phyloP scores from a whole-genome alignment of 2,888 invertebrate genomes.

The Eupithecia subumbrata region DNA sequence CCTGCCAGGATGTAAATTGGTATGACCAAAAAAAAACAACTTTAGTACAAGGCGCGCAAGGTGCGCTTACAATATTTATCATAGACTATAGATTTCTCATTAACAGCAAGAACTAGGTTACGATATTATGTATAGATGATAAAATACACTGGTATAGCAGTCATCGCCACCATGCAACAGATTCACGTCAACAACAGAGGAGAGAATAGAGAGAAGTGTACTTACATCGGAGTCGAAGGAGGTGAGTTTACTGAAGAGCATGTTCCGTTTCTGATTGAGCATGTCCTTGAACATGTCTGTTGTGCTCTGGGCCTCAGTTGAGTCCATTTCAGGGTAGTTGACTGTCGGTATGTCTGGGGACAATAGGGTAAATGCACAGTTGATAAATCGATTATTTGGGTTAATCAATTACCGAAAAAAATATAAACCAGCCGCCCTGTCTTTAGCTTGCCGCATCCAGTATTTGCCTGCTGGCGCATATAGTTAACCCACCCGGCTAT shows the following conservation, averaged over 20 bases:
- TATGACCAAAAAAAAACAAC: background rate
- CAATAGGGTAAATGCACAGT: too few species aligned
- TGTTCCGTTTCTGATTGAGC: slow-evolving; percentile 95
- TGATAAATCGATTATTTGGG: too few species aligned
- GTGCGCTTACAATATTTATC: background rate
- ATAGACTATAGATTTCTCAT: background rate
- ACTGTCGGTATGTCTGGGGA: slow-evolving; percentile 80
- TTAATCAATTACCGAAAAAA: too few species aligned
- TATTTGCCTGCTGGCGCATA: too few species aligned
- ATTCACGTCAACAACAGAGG: slow-evolving; percentile 52
- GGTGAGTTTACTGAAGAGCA: slow-evolving; percentile 92
- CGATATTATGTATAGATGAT: background rate
- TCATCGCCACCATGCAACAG: slow-evolving; percentile 62
- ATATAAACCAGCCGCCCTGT: too few species aligned
- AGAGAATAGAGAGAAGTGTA: slow-evolving; percentile 48
- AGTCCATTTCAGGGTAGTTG: slow-evolving; percentile 86
- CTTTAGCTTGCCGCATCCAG: too few species aligned
- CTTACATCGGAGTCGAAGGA: slow-evolving; percentile 96
- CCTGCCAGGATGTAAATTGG: background rate
- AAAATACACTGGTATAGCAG: slow-evolving; percentile 35
- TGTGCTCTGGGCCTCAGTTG: slow-evolving; percentile 88
- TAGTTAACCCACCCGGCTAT: background rate
- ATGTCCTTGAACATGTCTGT: slow-evolving; percentile 97
- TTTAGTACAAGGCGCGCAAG: background rate
- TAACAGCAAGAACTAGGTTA: slow-evolving; percentile 3